A percentile compares a stretch with the other conserved stretches of the same genome.
Conservation (phyloP, 2,888 invertebrate species). For the Coleophora flavipennella region DNA sequence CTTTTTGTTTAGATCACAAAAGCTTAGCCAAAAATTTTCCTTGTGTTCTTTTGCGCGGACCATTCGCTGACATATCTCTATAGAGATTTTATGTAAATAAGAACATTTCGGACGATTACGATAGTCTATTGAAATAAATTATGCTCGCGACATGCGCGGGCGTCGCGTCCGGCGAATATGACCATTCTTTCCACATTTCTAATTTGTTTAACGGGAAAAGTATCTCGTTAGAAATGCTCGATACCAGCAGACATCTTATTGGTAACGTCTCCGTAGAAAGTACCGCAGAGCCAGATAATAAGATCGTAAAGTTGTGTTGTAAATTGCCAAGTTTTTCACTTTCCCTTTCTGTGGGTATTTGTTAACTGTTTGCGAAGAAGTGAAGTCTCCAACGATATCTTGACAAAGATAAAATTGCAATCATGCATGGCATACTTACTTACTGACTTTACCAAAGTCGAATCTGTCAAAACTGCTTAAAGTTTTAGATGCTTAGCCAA, state of each 20-base stretch:
- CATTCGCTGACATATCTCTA: slow-evolving; percentile 42
- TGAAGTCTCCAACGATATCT: too few species aligned
- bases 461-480: slow-evolving; percentile 61
- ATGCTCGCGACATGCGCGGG: slow-evolving; percentile 32
- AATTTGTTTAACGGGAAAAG: slow-evolving; percentile 32
- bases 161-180: slow-evolving; percentile 32
- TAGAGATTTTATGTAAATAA: slow-evolving; percentile 59
- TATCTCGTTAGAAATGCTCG: slow-evolving; percentile 4
- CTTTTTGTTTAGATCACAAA: too few species aligned
- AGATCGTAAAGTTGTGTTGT: too few species aligned
- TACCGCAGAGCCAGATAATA: neutral
- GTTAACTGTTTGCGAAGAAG: too few species aligned
- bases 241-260: slow-evolving; percentile 17
- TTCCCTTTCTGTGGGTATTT: too few species aligned
- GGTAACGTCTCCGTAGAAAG: slow-evolving; percentile 19
- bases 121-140: slow-evolving; percentile 18
- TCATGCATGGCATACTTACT: too few species aligned
- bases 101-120: slow-evolving; percentile 33
- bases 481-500: slow-evolving; percentile 57
- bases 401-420: too few species aligned
- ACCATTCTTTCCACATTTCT: slow-evolving; percentile 33
- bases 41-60: too few species aligned
- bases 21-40: too few species aligned
- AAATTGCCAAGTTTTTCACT: too few species aligned
- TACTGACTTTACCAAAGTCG: too few species aligned